phyloP scores from a whole-genome alignment of 2,113 vertebrate species.

The Microcebus jonahi region DNA sequence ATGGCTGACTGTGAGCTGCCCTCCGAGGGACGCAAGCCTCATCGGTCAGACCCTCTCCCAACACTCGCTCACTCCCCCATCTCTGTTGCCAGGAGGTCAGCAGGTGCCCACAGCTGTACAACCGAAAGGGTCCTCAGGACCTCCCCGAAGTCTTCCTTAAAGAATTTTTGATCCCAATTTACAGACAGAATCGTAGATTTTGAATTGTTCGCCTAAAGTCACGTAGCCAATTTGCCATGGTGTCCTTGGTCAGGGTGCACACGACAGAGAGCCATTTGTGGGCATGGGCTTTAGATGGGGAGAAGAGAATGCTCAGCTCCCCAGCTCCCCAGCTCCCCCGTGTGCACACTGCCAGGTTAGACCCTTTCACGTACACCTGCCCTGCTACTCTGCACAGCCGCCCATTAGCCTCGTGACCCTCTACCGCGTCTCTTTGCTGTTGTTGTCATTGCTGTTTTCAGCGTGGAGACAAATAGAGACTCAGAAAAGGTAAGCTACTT shows the following conservation, averaged over 20 bases:
- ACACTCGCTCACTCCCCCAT: no score
- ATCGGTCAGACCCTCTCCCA: neutral
- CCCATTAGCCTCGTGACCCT: fast-evolving
- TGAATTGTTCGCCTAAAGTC: neutral
- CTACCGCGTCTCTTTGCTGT: neutral
- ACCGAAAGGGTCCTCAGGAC: neutral
- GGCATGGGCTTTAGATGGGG: fast-evolving
- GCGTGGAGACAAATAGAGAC: neutral
- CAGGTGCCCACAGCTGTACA: neutral
- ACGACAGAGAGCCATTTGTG: neutral
- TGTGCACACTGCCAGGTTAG: neutral
- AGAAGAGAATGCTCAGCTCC: neutral
- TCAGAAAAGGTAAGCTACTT: neutral
- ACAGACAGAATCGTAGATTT: neutral
- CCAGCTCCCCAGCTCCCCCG: neutral
- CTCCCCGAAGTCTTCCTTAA: neutral
- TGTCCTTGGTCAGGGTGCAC: neutral
- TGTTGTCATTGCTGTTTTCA: neutral
- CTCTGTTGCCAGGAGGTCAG: neutral
- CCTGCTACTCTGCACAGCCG: neutral
- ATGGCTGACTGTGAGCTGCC: neutral
- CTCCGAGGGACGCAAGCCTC: neutral
- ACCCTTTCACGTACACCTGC: fast-evolving
- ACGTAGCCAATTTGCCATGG: neutral
- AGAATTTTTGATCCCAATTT: neutral